Evolutionary conservation across 1,140 invertebrate species (phyloP).

Genomic region (Apis mellifera): Amel_HAv3.1 CM009931.2:17776001-17776500

Average conservation of each 20-base stretch:
- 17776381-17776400: neutral
- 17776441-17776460: too few species aligned
- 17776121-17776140: neutral
- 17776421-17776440: too few species aligned
- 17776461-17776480: neutral
- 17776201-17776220: neutral
- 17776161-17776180: neutral
- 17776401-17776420: neutral
- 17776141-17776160: slow-evolving; percentile 13
- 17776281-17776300: too few species aligned
- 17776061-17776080: slow-evolving; percentile 24
- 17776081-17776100: slow-evolving; percentile 36
- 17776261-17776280: too few species aligned
- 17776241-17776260: too few species aligned
- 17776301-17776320: too few species aligned
- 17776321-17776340: too few species aligned
- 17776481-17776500: neutral
- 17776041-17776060: neutral
- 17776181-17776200: neutral
- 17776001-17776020: neutral
- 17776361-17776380: neutral
- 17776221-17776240: neutral
- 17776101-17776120: neutral
- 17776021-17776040: slow-evolving; percentile 21
- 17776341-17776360: too few species aligned